Evolutionary conservation across 35 echinoderm and acorn worm genomes (phyloP).

Genomic region (Apostichopus californicus): DNA sequence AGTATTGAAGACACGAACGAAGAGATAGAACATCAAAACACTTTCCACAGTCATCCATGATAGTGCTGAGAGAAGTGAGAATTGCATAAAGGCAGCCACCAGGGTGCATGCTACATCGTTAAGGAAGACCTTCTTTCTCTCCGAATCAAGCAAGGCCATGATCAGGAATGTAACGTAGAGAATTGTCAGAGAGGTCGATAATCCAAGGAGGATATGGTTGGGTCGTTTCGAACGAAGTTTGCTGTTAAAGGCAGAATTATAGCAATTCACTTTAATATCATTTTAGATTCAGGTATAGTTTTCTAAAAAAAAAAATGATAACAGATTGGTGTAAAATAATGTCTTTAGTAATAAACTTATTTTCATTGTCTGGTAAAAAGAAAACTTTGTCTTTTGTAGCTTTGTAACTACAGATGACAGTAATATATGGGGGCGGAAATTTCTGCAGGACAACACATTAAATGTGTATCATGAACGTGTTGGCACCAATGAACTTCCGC

Average conservation of each 20-base stretch:
- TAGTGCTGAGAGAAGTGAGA: constrained; percentile 27
- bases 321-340: too few species aligned
- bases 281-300: too few species aligned
- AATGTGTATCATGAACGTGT: too few species aligned
- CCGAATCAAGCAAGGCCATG: constrained; percentile 41
- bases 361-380: too few species aligned
- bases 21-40: constrained; percentile 26
- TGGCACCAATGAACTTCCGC: too few species aligned
- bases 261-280: too few species aligned
- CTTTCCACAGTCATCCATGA: constrained; percentile 30
- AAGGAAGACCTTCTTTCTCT: neutral
- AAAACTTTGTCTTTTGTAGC: too few species aligned
- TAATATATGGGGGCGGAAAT: too few species aligned
- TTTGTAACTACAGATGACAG: too few species aligned
- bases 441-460: too few species aligned
- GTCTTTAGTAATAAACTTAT: too few species aligned
- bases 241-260: neutral
- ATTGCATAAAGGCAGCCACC: constrained; percentile 20
- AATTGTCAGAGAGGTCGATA: neutral
- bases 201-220: constrained; percentile 13
- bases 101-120: neutral
- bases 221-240: constrained; percentile 30
- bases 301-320: too few species aligned
- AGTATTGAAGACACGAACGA: neutral
- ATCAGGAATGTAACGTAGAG: constrained; percentile 31